Evolutionary conservation across 92 coral and sea anemone species (phyloP), one percentile per base, ranked within the genome.

Genomic region (Virgularia gustaviana): DNA sequence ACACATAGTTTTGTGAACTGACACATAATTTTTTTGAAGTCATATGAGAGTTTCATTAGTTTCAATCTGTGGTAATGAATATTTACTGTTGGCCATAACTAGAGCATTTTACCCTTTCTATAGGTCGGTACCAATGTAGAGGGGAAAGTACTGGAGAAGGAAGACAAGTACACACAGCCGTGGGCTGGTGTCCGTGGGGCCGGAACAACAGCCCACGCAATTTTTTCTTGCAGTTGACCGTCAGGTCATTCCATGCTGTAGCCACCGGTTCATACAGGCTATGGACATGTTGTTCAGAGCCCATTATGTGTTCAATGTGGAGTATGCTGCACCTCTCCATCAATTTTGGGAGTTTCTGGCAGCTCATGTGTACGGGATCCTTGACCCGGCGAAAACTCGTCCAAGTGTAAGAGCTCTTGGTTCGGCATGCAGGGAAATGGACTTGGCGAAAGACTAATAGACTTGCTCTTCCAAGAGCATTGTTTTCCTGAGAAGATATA

Each of bases 401-500:
- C 43, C 66, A 60, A 60, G 41, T 1, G 66, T 60, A 0, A 6
- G 66, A 60, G 66, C 66, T 60, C 66, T 30, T 60, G 66, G 66
- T 43, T 60, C 66, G 31, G 31, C 66, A 35, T 30, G 66, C 66
- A 60, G 66, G 45, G 66, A 60, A 16, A 6, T 57, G 30, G 13
- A 57, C 3, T 28, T 57, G 35, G 45, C 45, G 15, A 15, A 39
- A 7, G 15, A 39, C 15, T 39, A 39, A 39, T 7, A 39, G 9
- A 15, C 45, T 7, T 39, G 8, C 15, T 15, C 45, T 39, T 39
- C 15, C 9, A 39, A 39, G 9, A 39, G 45, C 45, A 39, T 39
- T 15, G 8, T 39, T 39, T 7, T 15, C 45, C 8, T 39, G 45
- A n/a, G n/a, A n/a, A n/a, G n/a, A n/a, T n/a, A n/a, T n/a, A n/a